phyloP scores from a whole-genome alignment of 1,140 invertebrate species.

The Drosophila prosaltans region DNA sequence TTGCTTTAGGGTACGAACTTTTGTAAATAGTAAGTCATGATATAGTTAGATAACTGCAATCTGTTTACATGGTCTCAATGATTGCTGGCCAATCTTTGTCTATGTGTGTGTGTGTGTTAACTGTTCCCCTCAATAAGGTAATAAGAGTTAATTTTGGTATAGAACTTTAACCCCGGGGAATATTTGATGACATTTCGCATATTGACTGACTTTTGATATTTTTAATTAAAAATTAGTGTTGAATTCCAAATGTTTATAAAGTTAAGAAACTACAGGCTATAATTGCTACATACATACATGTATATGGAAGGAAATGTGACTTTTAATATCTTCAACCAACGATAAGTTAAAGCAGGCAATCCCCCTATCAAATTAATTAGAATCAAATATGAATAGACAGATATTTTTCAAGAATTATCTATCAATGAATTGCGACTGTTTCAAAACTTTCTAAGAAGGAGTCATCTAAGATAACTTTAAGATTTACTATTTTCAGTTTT shows the following conservation, averaged over 20 bases:
- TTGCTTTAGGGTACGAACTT: constrained; percentile 26
- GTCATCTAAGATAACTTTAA: no score
- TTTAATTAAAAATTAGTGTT: background rate
- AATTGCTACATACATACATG: no score
- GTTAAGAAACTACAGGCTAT: no score
- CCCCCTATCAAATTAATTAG: no score
- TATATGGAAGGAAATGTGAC: no score
- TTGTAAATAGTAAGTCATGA: constrained; percentile 50
- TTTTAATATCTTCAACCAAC: no score
- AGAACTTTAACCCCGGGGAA: background rate
- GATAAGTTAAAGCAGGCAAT: no score
- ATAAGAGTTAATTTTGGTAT: constrained; percentile 5
- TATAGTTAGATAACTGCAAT: constrained; percentile 20
- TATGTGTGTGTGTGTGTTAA: constrained; percentile 19
- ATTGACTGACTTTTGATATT: background rate
- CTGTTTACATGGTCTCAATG: constrained; percentile 46
- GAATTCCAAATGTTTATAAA: background rate
- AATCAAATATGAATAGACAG: no score
- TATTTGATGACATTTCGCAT: constrained; percentile 3
- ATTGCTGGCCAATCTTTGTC: constrained; percentile 24
- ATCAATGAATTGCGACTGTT: no score
- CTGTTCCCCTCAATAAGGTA: constrained; percentile 32
- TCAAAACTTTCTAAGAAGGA: no score
- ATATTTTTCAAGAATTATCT: no score
- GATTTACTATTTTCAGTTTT: no score